phyloP scores from a whole-genome alignment of 2,888 invertebrate species.

The Plusia festucae region DNA sequence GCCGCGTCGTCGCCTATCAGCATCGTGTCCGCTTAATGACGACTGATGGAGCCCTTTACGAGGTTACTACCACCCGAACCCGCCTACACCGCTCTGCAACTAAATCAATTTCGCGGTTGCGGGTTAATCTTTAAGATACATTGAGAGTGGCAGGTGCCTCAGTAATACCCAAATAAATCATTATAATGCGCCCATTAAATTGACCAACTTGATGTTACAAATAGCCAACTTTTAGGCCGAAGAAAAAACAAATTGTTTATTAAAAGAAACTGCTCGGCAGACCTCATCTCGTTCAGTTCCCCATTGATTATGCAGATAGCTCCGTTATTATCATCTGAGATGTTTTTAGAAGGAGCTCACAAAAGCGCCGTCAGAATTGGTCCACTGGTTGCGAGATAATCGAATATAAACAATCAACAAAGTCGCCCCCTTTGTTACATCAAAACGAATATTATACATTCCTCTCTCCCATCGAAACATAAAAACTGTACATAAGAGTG shows the following conservation, averaged over 20 bases:
- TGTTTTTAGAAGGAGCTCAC: constrained; percentile 63
- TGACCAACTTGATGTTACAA: constrained; percentile 20
- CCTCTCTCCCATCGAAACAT: constrained; percentile 61
- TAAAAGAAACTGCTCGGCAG: constrained; percentile 44
- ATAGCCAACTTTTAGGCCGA: constrained; percentile 24
- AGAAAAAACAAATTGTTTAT: constrained; percentile 48
- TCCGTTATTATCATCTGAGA: constrained; percentile 60
- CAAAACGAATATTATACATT: constrained; percentile 58
- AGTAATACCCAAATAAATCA: constrained; percentile 36
- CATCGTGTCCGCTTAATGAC: constrained; percentile 82
- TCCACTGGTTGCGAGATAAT: constrained; percentile 70
- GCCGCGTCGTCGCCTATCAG: constrained; percentile 58
- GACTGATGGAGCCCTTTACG: constrained; percentile 85
- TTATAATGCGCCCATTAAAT: constrained; percentile 40
- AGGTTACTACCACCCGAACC: constrained; percentile 79
- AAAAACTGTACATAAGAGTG: constrained; percentile 55
- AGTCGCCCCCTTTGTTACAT: constrained; percentile 61
- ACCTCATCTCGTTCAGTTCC: constrained; percentile 55
- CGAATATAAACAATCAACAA: constrained; percentile 76
- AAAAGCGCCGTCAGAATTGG: constrained; percentile 63
- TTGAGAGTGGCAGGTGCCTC: constrained; percentile 56
- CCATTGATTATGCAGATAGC: constrained; percentile 69
- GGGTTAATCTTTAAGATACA: constrained; percentile 62
- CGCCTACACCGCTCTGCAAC: constrained; percentile 73
- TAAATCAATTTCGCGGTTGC: constrained; percentile 75